Evolutionary conservation across 2,888 invertebrate species (phyloP).

Genomic region (Leptodirus hochenwartii): DNA sequence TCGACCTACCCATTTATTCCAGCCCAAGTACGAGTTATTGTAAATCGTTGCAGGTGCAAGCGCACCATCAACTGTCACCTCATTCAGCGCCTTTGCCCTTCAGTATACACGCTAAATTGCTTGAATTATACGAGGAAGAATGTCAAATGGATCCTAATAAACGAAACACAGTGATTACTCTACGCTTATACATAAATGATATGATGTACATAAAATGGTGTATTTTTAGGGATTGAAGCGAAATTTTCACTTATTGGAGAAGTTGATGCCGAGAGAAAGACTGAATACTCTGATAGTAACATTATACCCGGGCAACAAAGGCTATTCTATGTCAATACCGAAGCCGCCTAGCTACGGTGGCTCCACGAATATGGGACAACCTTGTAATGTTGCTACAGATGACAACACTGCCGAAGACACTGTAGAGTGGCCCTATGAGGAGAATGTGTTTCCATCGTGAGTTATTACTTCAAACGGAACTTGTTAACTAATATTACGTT

Average conservation of each 20-base stretch:
- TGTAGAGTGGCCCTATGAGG: slow-evolving; percentile 72
- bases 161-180: slow-evolving; percentile 15
- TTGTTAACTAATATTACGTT: too few relatives aligned
- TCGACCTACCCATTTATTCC: slow-evolving; percentile 3
- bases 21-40: slow-evolving; percentile 1
- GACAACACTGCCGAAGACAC: slow-evolving; percentile 42
- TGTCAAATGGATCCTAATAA: slow-evolving; percentile 17
- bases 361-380: slow-evolving; percentile 9
- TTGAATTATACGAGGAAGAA: slow-evolving; percentile 26
- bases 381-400: slow-evolving; percentile 9
- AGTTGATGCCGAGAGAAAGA: slow-evolving; percentile 67
- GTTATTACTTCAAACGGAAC: too few relatives aligned
- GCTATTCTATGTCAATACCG: slow-evolving; percentile 18
- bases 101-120: slow-evolving; percentile 27
- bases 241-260: slow-evolving; percentile 61
- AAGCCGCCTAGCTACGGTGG: slow-evolving; percentile 12
- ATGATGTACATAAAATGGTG: slow-evolving; percentile 5
- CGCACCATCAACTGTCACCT: slow-evolving; percentile 10
- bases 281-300: slow-evolving; percentile 81
- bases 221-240: slow-evolving; percentile 36
- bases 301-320: slow-evolving; percentile 53
- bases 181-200: slow-evolving; percentile 1
- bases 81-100: slow-evolving; percentile 19
- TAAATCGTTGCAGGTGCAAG: too few relatives aligned
- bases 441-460: too few relatives aligned